Base-by-base conservation (phyloP, 2,888 invertebrate genomes). In the Cephonodes hylas region DNA sequence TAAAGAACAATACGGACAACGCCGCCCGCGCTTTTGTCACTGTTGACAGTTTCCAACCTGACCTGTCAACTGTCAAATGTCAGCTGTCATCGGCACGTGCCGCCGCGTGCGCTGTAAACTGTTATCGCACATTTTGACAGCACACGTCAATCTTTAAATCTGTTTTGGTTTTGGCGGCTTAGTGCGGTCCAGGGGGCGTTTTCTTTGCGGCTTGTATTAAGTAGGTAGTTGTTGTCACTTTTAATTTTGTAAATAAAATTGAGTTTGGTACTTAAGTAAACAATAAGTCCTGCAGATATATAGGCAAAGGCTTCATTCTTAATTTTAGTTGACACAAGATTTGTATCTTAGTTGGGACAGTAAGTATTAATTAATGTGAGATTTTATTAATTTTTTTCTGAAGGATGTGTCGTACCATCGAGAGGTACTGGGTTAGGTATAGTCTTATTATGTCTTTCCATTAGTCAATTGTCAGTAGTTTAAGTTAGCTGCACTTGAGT, bases 71-170 rank as follows among this genome's bases (percentile, higher is more conserved):
- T 68, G 68, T 68, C 74, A 75, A 79, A 82, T 83, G 84, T 86
- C 83, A 75, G 64, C 70, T 82, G 84, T 86, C 83, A 75, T 64
- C 70, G 83, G 60, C 91, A 90, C 91, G 91, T 85, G 90, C 63
- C 84, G 85, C 71, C 87, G 84, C 85, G 89, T 88, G 90, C 84
- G 79, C 71, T 83, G 78, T 86, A 84, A 87, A 86, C 82, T 85
- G 83, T 83, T 86, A 63, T 63, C 63, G 63, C 56, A 22, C 31
- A 63, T 59, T 61, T 53, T 63, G 63, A 62, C 62, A 59, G 56
- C 59, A 3, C 42, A 31, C 38, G 59, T 63, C 59, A 59, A 59
- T 56, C 34, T 59, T 59, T 42, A 63, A 56, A 53, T 44, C 53
- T 63, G 57, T 63, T 63, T 57, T 63, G 59, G 34, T 44, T 59